These are phyloP conservation scores for Parthenolecanium corni DNA, from an alignment of 2,888 invertebrate species.

Conservation along the genomic window DNA sequence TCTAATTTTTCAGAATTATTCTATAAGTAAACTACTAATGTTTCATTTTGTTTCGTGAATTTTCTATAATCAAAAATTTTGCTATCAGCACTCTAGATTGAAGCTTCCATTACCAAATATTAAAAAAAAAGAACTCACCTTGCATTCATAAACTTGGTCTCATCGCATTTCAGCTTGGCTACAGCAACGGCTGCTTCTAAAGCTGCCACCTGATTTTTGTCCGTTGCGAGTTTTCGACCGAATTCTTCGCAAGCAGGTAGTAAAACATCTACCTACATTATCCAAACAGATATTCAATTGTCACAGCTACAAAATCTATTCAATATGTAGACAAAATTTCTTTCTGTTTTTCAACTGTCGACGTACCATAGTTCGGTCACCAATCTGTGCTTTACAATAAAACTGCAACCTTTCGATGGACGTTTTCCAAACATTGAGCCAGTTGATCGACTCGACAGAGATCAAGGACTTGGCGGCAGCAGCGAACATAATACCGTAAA, in stretches of 20 bases:
- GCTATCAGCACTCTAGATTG: too few relatives aligned
- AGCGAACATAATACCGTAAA: constrained; percentile 60
- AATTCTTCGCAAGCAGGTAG: constrained; percentile 15
- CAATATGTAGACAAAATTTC: neutral
- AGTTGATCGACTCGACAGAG: constrained; percentile 36
- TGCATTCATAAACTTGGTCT: constrained; percentile 47
- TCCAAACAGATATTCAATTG: constrained; percentile 29
- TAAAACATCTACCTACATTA: constrained; percentile 24
- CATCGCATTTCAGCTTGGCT: constrained; percentile 42
- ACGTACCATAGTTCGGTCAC: constrained; percentile 63
- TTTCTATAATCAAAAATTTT: too few relatives aligned
- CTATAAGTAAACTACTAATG: too few relatives aligned
- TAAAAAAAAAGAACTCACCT: constrained; percentile 39
- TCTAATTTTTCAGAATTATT: too few relatives aligned
- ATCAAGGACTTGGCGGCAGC: constrained; percentile 37
- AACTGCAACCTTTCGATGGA: constrained; percentile 51
- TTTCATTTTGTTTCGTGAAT: too few relatives aligned
- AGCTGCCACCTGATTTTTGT: constrained; percentile 32
- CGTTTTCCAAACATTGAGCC: constrained; percentile 46
- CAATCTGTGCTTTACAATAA: constrained; percentile 60
- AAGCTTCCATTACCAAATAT: neutral
- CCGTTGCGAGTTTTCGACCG: neutral
- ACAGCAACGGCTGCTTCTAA: constrained; percentile 39
- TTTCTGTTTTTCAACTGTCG: neutral
- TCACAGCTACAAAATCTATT: neutral